phyloP scores from a whole-genome alignment of 1,140 invertebrate species.

The Lepidurus arcticus region DNA sequence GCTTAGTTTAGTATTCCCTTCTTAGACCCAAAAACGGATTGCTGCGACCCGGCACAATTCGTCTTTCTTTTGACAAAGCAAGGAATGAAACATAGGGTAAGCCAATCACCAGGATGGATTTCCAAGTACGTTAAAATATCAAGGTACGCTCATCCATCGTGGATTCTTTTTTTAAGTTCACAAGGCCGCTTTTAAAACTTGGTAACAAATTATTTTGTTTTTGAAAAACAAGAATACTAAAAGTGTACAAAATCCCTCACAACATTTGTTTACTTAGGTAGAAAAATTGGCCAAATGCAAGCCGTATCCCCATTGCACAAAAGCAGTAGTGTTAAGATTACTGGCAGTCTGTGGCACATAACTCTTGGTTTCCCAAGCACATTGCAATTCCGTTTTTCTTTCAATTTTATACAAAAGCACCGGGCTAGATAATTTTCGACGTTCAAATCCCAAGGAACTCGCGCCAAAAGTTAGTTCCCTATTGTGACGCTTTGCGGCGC shows the following conservation, averaged over 20 bases:
- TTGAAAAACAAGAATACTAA: too few species aligned
- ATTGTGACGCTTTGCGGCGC: slow-evolving; percentile 24
- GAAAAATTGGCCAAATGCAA: not conserved
- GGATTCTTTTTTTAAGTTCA: not conserved
- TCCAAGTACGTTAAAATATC: not conserved
- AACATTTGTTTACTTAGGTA: not conserved
- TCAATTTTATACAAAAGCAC: not conserved
- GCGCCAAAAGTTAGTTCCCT: not conserved
- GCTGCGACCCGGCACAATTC: not conserved
- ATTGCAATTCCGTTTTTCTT: not conserved
- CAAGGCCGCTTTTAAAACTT: not conserved
- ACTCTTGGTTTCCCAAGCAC: not conserved
- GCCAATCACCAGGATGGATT: not conserved
- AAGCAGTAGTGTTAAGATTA: slow-evolving; percentile 2
- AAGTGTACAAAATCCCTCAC: too few species aligned
- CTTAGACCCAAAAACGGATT: not conserved
- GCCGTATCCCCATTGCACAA: slow-evolving; percentile 2
- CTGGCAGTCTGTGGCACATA: slow-evolving; percentile 9
- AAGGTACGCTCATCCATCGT: not conserved
- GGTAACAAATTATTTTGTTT: not conserved
- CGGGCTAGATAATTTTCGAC: not conserved
- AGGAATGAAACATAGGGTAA: slow-evolving; percentile 16
- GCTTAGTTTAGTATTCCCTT: not conserved
- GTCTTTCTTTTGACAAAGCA: not conserved
- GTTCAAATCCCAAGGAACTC: not conserved